phyloP scores from a whole-genome alignment of 2,113 vertebrate genomes.

The Melanocharis versteri region DNA sequence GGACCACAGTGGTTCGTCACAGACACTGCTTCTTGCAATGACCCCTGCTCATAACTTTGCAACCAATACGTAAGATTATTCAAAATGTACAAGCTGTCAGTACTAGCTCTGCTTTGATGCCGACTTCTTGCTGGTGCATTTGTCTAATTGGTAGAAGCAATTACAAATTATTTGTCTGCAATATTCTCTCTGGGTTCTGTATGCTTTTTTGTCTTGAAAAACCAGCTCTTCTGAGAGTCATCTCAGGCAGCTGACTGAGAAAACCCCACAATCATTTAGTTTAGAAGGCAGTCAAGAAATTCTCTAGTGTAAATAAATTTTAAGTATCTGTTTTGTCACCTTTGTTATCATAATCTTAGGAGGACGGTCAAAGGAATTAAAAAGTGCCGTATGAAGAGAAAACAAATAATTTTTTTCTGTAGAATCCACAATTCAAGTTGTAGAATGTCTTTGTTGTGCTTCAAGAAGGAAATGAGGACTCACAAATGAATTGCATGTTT shows the following conservation, averaged over 20 bases:
- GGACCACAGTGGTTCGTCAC: neutral
- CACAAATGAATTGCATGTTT: neutral
- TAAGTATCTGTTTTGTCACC: neutral
- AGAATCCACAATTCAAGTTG: neutral
- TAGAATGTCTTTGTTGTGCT: neutral
- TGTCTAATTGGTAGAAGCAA: neutral
- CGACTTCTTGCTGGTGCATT: neutral
- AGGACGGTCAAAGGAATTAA: neutral
- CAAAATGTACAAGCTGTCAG: neutral
- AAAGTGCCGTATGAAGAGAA: neutral
- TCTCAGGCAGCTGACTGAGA: neutral
- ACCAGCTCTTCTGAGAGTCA: neutral
- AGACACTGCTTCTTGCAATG: neutral
- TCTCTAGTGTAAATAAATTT: neutral
- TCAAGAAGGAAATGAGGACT: neutral
- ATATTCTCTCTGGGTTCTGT: neutral
- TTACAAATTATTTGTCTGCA: neutral
- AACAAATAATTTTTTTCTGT: neutral
- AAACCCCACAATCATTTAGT: neutral
- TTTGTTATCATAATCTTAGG: neutral
- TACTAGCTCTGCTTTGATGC: neutral
- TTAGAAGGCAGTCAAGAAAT: neutral
- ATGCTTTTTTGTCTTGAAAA: neutral
- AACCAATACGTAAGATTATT: neutral
- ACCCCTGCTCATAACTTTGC: neutral